Base-by-base conservation (phyloP, 2,797 vertebrate species). In the Microhierax caerulescens region DNA sequence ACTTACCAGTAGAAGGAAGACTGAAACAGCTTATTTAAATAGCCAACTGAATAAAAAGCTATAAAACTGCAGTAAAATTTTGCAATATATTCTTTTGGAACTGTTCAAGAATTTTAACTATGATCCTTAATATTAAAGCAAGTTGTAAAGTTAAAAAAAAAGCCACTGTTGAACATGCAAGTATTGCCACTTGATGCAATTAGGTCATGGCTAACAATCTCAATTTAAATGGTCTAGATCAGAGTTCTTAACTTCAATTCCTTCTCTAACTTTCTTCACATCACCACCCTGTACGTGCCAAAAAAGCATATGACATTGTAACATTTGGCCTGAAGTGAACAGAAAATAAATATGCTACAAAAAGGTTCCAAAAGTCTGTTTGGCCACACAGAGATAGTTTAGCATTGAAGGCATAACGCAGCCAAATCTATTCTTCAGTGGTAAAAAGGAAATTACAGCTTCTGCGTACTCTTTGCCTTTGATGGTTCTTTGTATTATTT, bases 381-480 rank as follows among this genome's bases (percentile, higher is more conserved):
- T 95, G 96, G 97, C 92, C 95, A 96, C 96, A 96, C 93, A 95
- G 87, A 90, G 76, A 72, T 3, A 95, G 80, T 97, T 95, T 94
- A 97, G 73, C 78, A 96, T 7, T 86, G 77, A 95, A 96, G 54
- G 60, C 43, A 63, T 80, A 92, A 83, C 53, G 11, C 74, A 85
- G 97, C 82, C 93, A 97, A 95, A 94, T 75, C 73, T 91, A 74
- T 96, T 95, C 94, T 96, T 95, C 85, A 95, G 94, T 88, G 94
- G 93, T 96, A 96, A 96, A 88, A 96, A 91, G 86, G 90, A 96
- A 97, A 96, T 96, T 93, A 94, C 76, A 91, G 95, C 92, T 96
- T 94, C 94, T 97, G 95, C 90, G 75, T 92, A 88, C 74, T 93
- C 87, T 79, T 85, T 69, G 75, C 86, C 60, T 94, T 84, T 84